Conservation (phyloP, 2,888 invertebrate genomes). For the Drosophila anomalata region DNA sequence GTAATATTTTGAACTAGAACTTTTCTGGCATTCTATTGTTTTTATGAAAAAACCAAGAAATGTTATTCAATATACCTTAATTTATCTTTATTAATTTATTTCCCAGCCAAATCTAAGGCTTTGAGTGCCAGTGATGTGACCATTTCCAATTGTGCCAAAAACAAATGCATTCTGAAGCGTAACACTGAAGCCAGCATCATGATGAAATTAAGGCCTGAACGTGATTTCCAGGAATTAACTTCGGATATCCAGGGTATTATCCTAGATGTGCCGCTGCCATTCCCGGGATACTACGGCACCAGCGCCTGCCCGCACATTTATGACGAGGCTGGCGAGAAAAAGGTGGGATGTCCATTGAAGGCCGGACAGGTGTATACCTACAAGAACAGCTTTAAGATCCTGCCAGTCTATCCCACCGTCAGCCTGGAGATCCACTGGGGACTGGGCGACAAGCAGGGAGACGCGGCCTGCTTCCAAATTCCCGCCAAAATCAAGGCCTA, state of each 20-base stretch:
- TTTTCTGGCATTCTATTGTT: no score
- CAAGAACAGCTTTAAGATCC: constrained; percentile 87
- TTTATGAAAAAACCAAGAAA: no score
- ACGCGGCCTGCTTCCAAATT: constrained; percentile 88
- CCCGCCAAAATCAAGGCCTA: constrained; percentile 86
- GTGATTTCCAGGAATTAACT: constrained; percentile 85
- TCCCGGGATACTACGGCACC: constrained; percentile 90
- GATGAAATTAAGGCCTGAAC: constrained; percentile 86
- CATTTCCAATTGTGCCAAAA: constrained; percentile 87
- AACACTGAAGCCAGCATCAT: constrained; percentile 85
- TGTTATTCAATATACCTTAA: not conserved
- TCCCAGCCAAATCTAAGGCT: constrained; percentile 83
- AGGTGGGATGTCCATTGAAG: constrained; percentile 88
- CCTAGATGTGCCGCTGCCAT: constrained; percentile 88
- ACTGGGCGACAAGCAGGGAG: constrained; percentile 84
- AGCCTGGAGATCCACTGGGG: constrained; percentile 88
- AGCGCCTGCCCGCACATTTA: constrained; percentile 88
- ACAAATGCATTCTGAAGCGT: constrained; percentile 88
- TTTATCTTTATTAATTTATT: not conserved
- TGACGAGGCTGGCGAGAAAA: constrained; percentile 86
- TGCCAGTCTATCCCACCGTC: constrained; percentile 85
- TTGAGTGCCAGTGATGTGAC: constrained; percentile 85
- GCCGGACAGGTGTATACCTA: constrained; percentile 88
- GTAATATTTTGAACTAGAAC: not conserved
- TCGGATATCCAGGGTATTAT: constrained; percentile 88